Evolutionary conservation across 2,797 vertebrate genomes (phyloP).

Genomic region (Pterois miles): DNA sequence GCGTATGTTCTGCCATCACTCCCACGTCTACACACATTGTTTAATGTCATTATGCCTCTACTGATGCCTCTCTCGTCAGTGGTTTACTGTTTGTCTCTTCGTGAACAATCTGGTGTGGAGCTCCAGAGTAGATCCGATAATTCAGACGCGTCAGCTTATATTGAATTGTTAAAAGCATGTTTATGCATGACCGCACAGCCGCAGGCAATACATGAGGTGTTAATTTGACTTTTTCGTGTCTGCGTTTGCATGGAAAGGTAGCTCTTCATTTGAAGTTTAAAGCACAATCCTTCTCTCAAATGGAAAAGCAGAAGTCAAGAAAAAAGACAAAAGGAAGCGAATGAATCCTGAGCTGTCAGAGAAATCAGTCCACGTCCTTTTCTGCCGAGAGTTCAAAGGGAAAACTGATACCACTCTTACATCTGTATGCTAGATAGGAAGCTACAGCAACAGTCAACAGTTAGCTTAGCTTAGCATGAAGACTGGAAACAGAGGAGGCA

Average conservation of each 20-base stretch:
- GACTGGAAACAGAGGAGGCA: background rate
- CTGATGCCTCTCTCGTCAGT: background rate
- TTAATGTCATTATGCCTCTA: background rate
- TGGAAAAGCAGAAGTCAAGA: background rate
- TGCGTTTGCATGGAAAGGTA: background rate
- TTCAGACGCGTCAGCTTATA: too few relatives aligned
- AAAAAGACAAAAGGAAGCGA: background rate
- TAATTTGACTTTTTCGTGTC: background rate
- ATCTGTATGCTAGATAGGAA: background rate
- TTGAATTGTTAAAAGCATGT: constrained; percentile 15
- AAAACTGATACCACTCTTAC: background rate
- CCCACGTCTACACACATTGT: background rate
- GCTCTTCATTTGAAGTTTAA: background rate
- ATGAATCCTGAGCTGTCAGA: too few relatives aligned
- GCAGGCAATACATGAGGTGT: too few relatives aligned
- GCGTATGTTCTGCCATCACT: background rate
- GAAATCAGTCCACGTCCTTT: too few relatives aligned
- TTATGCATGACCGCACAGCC: background rate
- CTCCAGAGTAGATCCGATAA: background rate
- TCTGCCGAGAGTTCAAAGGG: background rate
- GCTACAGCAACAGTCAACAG: background rate
- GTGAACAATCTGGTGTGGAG: background rate
- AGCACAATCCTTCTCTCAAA: constrained; percentile 2
- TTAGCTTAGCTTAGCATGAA: too few relatives aligned
- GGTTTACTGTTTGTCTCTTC: constrained; percentile 4